phyloP scores from a whole-genome alignment of 2,888 invertebrate genomes.

The Oligia strigilis region DNA sequence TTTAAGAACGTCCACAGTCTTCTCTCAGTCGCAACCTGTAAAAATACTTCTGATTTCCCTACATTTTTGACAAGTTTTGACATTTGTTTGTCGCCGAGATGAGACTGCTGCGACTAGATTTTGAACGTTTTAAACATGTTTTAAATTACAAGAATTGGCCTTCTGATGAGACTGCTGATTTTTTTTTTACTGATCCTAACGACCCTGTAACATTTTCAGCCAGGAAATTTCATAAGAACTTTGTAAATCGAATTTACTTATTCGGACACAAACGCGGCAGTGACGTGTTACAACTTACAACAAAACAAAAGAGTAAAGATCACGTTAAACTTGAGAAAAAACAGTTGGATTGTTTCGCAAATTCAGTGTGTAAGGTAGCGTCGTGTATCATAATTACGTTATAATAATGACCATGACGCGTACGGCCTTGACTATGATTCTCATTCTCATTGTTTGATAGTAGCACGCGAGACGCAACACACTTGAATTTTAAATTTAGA shows the following conservation, averaged over 20 bases:
- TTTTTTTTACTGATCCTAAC: neutral
- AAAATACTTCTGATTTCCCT: neutral
- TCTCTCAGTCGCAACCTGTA: neutral
- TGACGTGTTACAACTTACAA: slow-evolving; percentile 24
- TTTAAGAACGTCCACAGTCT: neutral
- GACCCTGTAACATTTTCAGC: neutral
- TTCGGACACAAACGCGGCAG: neutral
- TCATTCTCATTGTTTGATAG: slow-evolving; percentile 83
- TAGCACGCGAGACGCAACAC: slow-evolving; percentile 67
- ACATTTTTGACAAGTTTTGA: neutral
- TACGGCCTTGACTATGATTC: slow-evolving; percentile 85
- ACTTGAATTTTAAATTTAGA: slow-evolving; percentile 79
- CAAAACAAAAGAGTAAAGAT: slow-evolving; percentile 53
- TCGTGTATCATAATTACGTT: slow-evolving; percentile 83
- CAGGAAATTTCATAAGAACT: neutral
- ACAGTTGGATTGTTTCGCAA: slow-evolving; percentile 66
- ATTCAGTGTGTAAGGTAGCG: slow-evolving; percentile 65
- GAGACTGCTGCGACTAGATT: too few species aligned
- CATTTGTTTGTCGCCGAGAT: neutral
- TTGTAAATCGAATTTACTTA: neutral
- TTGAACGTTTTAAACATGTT: too few species aligned
- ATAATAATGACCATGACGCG: slow-evolving; percentile 85
- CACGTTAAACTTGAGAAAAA: slow-evolving; percentile 58
- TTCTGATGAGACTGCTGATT: neutral
- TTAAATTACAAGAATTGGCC: neutral